These are phyloP conservation scores for Drosophila equinoxialis DNA, from an alignment of 1,140 invertebrate species.

Conservation along the genomic window DNA sequence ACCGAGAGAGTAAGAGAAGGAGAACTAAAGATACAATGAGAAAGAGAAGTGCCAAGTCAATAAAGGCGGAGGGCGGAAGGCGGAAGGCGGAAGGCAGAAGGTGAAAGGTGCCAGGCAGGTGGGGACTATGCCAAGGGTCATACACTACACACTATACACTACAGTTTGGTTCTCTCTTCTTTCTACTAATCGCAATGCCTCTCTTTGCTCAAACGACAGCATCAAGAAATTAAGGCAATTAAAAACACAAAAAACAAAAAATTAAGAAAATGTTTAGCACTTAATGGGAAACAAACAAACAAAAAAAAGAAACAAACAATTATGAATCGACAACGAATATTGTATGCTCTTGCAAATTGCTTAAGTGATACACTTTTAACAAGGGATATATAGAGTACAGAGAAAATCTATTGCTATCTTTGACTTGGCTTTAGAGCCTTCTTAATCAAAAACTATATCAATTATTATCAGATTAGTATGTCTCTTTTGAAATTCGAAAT, in stretches of 20 bases:
- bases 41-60: conserved; percentile 15
- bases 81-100: neutral
- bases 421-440: too few relatives aligned
- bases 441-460: too few relatives aligned
- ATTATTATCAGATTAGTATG: too few relatives aligned
- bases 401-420: too few relatives aligned
- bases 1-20: conserved; percentile 1
- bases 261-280: conserved; percentile 54
- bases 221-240: conserved; percentile 41
- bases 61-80: neutral
- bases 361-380: too few relatives aligned
- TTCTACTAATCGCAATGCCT: neutral
- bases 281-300: conserved; percentile 60
- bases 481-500: too few relatives aligned
- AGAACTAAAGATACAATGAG: conserved; percentile 5
- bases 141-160: neutral
- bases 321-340: conserved; percentile 2
- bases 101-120: conserved; percentile 20
- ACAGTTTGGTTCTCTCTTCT: neutral
- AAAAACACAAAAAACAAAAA: conserved; percentile 24
- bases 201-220: conserved; percentile 12
- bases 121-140: conserved; percentile 17
- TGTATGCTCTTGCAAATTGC: neutral
- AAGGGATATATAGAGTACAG: too few relatives aligned
- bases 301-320: conserved; percentile 34